A percentile compares a stretch with the other conserved stretches of the same genome.
These are phyloP conservation scores for Stratiomys singularior DNA, from an alignment of 2,888 invertebrate genomes.

Conservation along the genomic window DNA sequence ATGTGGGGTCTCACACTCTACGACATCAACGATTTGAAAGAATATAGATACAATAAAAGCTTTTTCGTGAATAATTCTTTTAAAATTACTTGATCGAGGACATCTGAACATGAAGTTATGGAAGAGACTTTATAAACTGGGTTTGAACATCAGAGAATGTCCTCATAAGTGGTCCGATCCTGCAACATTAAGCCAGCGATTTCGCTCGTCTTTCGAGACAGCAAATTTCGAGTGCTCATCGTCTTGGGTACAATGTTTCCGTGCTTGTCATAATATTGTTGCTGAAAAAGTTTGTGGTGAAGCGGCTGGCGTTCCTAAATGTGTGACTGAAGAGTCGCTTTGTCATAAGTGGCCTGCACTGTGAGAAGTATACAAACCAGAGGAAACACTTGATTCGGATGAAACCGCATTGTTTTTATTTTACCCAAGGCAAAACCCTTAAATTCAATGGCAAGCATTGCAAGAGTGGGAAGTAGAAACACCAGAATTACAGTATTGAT, in stretches of 20 bases:
- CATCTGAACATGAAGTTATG: neutral
- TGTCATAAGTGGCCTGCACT: constrained; percentile 53
- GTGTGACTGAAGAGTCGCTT: constrained; percentile 54
- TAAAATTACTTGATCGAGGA: constrained; percentile 20
- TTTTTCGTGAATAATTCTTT: neutral
- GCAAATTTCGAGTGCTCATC: constrained; percentile 38
- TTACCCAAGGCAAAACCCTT: constrained; percentile 55
- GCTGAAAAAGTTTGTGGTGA: constrained; percentile 56
- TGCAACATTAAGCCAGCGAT: constrained; percentile 44
- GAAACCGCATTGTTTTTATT: constrained; percentile 56
- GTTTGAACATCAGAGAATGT: constrained; percentile 46
- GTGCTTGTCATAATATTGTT: constrained; percentile 53
- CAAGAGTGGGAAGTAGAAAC: constrained; percentile 58
- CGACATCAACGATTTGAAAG: neutral
- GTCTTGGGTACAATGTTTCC: constrained; percentile 48
- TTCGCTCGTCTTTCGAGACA: constrained; percentile 23
- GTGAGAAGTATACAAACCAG: constrained; percentile 54
- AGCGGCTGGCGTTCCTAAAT: constrained; percentile 54
- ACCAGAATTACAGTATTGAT: constrained; percentile 58
- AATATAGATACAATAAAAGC: neutral
- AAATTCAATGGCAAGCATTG: constrained; percentile 57
- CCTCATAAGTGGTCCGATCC: constrained; percentile 45
- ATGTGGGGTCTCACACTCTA: neutral
- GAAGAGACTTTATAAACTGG: constrained; percentile 30
- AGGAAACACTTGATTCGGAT: constrained; percentile 57